Evolutionary conservation across 1,140 invertebrate genomes (phyloP).

Genomic region (Lycorma delicatula): DNA sequence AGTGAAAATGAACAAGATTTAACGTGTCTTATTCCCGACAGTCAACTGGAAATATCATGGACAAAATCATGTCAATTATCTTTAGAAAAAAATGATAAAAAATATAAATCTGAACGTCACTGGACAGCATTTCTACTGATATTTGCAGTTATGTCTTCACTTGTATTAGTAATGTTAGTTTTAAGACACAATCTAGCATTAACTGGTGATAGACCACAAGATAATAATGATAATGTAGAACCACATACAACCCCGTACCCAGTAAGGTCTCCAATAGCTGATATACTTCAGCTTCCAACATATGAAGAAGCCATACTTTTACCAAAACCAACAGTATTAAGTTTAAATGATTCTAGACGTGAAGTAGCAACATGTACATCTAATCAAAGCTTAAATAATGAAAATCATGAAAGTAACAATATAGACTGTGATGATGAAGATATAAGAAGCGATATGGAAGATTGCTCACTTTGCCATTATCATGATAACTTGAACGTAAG

Average conservation of each 20-base stretch:
- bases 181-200: neutral
- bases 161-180: neutral
- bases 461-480: no score
- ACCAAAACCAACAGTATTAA: neutral
- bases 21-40: neutral
- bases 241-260: neutral
- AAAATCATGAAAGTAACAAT: no score
- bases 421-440: no score
- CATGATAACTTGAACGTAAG: no score
- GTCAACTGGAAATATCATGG: neutral
- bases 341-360: no score
- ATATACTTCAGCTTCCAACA: neutral
- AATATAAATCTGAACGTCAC: neutral
- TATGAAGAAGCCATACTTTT: neutral
- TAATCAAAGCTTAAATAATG: no score
- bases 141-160: neutral
- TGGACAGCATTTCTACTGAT: neutral
- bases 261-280: neutral
- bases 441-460: no score
- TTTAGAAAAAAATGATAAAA: no score
- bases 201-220: neutral
- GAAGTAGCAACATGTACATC: no score
- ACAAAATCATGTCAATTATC: neutral
- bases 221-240: neutral
- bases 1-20: neutral